Conservation (phyloP, 1,140 invertebrate species). For the Drosophila repletoides region DNA sequence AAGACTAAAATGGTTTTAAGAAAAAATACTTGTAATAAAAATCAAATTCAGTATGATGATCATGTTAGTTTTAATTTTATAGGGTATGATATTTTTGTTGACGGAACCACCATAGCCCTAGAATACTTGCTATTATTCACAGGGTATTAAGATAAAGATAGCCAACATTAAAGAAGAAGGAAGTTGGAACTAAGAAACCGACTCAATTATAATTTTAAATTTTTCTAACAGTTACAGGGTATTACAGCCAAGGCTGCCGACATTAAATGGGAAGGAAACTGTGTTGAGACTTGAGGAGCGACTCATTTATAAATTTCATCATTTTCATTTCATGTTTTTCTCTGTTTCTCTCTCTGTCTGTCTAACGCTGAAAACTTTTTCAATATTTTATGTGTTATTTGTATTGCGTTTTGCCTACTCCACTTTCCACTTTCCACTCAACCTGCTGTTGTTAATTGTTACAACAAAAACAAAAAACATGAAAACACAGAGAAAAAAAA, state of each 20-base stretch:
- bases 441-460: constrained; percentile 70
- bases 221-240: background rate
- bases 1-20: no score
- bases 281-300: constrained; percentile 17
- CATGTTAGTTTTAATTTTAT: no score
- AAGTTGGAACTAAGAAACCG: background rate
- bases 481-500: constrained; percentile 20
- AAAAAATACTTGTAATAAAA: no score
- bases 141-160: constrained; percentile 15
- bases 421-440: constrained; percentile 14
- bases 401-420: constrained; percentile 68
- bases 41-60: no score
- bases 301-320: constrained; percentile 69
- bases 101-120: no score
- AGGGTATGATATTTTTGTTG: no score
- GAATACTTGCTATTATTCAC: background rate
- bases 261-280: constrained; percentile 4
- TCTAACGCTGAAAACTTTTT: constrained; percentile 52
- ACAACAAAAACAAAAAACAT: constrained; percentile 42
- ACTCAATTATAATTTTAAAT: constrained; percentile 30
- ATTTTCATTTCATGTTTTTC: constrained; percentile 55
- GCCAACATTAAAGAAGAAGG: background rate
- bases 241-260: constrained; percentile 7
- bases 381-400: constrained; percentile 80
- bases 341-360: constrained; percentile 2